These are phyloP conservation scores for Meloidogyne hapla DNA, from an alignment of 1,140 invertebrate genomes.

Conservation along the genomic window DNA sequence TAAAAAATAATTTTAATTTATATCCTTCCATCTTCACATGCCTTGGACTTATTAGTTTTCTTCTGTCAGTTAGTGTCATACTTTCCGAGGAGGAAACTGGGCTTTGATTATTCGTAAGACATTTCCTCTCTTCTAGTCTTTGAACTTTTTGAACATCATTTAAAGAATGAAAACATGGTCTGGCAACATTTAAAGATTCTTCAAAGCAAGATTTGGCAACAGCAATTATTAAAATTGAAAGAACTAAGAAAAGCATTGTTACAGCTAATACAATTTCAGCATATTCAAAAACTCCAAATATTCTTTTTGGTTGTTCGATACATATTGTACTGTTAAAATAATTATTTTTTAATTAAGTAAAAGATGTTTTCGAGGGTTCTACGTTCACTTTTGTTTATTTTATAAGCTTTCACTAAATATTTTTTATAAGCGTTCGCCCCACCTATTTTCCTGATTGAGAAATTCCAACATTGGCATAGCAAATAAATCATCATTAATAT, in stretches of 20 bases:
- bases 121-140: not conserved
- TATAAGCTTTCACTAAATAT: not conserved
- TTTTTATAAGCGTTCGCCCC: not conserved
- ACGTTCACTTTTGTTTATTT: not conserved
- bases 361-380: not conserved
- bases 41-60: not conserved
- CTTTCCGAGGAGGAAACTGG: not conserved
- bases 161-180: not conserved
- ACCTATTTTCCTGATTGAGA: slow-evolving; percentile 40
- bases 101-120: not conserved
- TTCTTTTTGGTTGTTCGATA: slow-evolving; percentile 24
- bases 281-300: slow-evolving; percentile 29
- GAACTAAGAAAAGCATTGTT: slow-evolving; percentile 22
- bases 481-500: slow-evolving; percentile 53
- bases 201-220: slow-evolving; percentile 4
- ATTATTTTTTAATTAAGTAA: not conserved
- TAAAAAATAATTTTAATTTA: not conserved
- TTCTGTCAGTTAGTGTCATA: not conserved
- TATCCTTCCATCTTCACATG: not conserved
- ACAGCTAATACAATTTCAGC: slow-evolving; percentile 17
- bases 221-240: slow-evolving; percentile 6
- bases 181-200: no score
- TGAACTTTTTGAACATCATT: not conserved
- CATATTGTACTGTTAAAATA: slow-evolving; percentile 28
- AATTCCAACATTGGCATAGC: slow-evolving; percentile 56